Base-by-base conservation (phyloP, 2,888 invertebrate species). In the Melipona bicolor region DNA sequence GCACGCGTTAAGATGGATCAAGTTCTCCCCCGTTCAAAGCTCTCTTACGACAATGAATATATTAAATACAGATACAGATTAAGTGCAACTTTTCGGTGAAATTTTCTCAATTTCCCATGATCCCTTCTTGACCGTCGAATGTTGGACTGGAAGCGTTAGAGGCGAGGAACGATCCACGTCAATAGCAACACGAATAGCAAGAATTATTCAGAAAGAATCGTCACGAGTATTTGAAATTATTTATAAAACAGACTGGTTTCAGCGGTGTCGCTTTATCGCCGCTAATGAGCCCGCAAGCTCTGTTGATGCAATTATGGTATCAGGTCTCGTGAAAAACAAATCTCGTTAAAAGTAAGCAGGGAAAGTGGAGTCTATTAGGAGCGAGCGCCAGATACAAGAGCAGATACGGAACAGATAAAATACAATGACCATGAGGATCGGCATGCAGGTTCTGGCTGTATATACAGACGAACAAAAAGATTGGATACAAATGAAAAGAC, bases 341-440 rank as follows among this genome's bases (percentile, higher is more conserved):
- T 85, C 81, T 84, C 85, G 85, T 84, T 85, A 85, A 84, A 80
- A 84, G 85, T 84, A 77, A 79, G 70, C 84, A 73, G 75, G 78
- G 75, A 77, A 81, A 81, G 61, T 73, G 76, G 65, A 79, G 81
- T 90, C 90, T 86, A 81, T 82, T 85, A 79, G 80, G 73, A 69
- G 76, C 79, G 77, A 74, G 77, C 69, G 27, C 52, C 4, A 67
- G 72, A 72, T 70, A 73, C 56, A 59, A n/a, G n/a, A 68, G 59
- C 70, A 71, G 78, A 77, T 15, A 43, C 59, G 61, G 74, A 64
- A 24, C 76, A 19, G 83, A 77, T 83, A 52, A 71, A 71, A 80
- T 49, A 59, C 32, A 15, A n/a, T 15, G 56, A 52, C 11, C 54
- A 21, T 17, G n/a, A 9, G 54, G 6, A 4, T 36, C 13, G 49